These are phyloP conservation scores for Isoperla grammatica DNA, from an alignment of 2,888 invertebrate genomes.

Conservation along the genomic window DNA sequence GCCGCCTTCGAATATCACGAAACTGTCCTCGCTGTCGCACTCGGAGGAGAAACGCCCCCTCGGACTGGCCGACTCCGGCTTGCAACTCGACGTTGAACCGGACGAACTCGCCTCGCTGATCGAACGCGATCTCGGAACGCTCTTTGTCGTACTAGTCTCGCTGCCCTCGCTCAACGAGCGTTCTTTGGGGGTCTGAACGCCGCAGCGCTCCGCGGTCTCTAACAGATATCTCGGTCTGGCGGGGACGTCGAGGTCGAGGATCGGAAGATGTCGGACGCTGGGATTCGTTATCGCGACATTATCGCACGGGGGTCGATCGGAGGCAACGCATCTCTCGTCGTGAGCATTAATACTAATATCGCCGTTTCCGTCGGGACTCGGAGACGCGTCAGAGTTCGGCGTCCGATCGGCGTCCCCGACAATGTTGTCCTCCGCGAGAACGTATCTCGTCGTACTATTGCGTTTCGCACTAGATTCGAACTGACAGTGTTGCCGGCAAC, in stretches of 20 bases:
- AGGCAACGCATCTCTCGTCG: too few species aligned
- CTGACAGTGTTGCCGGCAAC: conserved; percentile 1
- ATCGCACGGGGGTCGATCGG: too few species aligned
- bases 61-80: too few species aligned
- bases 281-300: too few species aligned
- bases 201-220: neutral
- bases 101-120: neutral
- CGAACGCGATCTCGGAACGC: neutral
- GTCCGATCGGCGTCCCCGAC: too few species aligned
- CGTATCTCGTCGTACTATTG: neutral
- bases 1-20: conserved; percentile 34
- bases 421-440: neutral
- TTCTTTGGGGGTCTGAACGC: neutral
- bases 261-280: too few species aligned
- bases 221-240: too few species aligned
- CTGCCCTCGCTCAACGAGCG: neutral
- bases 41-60: conserved; percentile 30
- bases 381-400: too few species aligned
- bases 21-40: conserved; percentile 37
- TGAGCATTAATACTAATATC: too few species aligned
- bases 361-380: too few species aligned
- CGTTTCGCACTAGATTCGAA: conserved; percentile 1
- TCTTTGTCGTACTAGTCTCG: neutral
- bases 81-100: neutral
- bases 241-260: too few species aligned